Percentiles rank a stretch among this genome's conserved stretches.
phyloP scores from a whole-genome alignment of 2,797 vertebrate genomes.

The Amphiprion clarkii region DNA sequence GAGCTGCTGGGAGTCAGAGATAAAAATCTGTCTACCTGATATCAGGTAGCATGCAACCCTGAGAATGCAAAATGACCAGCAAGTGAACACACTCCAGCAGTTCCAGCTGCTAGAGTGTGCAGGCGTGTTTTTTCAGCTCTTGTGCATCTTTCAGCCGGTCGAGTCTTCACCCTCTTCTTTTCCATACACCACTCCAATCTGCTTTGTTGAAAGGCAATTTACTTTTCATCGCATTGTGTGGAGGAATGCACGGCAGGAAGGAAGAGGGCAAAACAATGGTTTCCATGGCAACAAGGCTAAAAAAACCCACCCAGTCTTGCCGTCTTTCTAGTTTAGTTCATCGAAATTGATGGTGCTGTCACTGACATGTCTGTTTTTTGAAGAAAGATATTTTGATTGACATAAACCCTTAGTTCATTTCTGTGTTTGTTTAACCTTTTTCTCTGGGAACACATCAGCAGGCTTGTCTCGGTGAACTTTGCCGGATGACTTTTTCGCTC shows the following conservation, averaged over 20 bases:
- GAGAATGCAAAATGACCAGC: constrained; percentile 79
- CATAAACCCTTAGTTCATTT: constrained; percentile 40
- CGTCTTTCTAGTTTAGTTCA: constrained; percentile 44
- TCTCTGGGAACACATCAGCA: constrained; percentile 49
- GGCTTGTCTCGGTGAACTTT: constrained; percentile 59
- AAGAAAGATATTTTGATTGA: constrained; percentile 57
- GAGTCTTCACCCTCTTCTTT: constrained; percentile 75
- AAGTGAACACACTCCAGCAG: constrained; percentile 50
- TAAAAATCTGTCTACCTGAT: constrained; percentile 86
- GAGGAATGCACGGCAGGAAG: constrained; percentile 87
- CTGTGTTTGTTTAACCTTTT: constrained; percentile 61
- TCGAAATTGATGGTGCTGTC: constrained; percentile 34
- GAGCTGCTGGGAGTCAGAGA: constrained; percentile 69
- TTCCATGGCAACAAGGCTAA: constrained; percentile 74
- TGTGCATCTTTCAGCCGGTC: constrained; percentile 74
- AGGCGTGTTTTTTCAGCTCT: constrained; percentile 68
- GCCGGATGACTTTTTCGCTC: constrained; percentile 57
- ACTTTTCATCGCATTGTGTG: constrained; percentile 85
- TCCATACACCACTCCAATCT: constrained; percentile 77
- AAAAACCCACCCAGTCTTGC: constrained; percentile 36
- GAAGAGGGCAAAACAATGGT: constrained; percentile 86
- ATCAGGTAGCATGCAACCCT: constrained; percentile 81
- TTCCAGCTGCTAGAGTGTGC: constrained; percentile 46
- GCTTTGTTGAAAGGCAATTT: constrained; percentile 86
- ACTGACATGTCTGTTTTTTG: constrained; percentile 11